phyloP scores from a whole-genome alignment of 2,888 invertebrate species.

The Drosophila hamatofila region DNA sequence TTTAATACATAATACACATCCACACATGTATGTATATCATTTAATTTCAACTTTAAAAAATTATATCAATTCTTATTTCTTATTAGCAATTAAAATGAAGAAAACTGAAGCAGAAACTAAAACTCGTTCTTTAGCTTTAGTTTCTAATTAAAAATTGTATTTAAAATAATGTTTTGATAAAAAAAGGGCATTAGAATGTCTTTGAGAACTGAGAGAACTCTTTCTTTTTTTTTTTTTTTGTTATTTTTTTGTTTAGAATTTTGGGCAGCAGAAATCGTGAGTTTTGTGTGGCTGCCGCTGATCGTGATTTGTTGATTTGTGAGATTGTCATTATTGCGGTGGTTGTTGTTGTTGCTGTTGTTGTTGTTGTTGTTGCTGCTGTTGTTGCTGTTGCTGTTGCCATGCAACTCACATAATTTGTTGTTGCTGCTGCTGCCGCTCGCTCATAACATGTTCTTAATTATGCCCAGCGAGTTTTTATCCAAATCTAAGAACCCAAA shows the following conservation, averaged over 20 bases:
- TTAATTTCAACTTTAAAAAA: too few relatives aligned
- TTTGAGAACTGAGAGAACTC: not conserved
- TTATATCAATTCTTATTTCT: too few relatives aligned
- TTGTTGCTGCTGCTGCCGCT: slow-evolving; percentile 5
- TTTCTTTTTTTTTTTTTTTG: slow-evolving; percentile 17
- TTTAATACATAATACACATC: too few relatives aligned
- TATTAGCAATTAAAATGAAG: too few relatives aligned
- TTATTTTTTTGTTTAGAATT: slow-evolving; percentile 18
- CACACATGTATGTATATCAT: too few relatives aligned
- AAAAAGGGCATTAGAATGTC: not conserved
- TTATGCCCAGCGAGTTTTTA: slow-evolving; percentile 49
- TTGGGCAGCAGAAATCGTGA: slow-evolving; percentile 66
- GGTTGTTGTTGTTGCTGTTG: slow-evolving; percentile 24
- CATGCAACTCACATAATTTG: slow-evolving; percentile 16
- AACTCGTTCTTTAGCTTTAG: not conserved
- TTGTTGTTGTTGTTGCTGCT: slow-evolving; percentile 15
- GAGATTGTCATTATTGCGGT: slow-evolving; percentile 58
- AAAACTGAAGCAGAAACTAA: too few relatives aligned
- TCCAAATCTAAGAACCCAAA: slow-evolving; percentile 40
- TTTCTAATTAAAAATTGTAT: too few relatives aligned
- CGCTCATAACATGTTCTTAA: slow-evolving; percentile 65
- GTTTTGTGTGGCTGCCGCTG: slow-evolving; percentile 50
- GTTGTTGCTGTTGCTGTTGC: slow-evolving; percentile 9
- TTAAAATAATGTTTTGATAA: too few relatives aligned
- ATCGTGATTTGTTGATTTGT: slow-evolving; percentile 79